These are phyloP conservation scores for Crax fasciolata DNA, from an alignment of 2,797 vertebrate genomes.

Conservation along the genomic window DNA sequence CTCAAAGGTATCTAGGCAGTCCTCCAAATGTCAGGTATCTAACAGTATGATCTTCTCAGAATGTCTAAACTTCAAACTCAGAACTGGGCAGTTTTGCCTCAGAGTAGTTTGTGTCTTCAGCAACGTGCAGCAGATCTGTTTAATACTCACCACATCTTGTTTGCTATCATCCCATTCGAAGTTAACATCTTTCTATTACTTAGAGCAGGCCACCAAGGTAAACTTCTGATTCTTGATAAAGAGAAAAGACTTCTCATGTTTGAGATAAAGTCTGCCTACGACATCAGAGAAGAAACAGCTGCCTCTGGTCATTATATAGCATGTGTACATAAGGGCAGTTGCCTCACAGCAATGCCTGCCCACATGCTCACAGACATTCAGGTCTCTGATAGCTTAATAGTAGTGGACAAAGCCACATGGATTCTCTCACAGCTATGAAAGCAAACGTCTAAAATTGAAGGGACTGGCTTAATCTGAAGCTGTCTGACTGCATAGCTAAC, in stretches of 20 bases:
- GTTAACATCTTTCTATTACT: background rate
- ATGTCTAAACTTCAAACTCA: background rate
- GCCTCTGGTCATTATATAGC: background rate
- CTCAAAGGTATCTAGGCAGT: background rate
- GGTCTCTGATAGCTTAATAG: background rate
- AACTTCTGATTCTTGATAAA: background rate
- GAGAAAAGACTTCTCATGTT: background rate
- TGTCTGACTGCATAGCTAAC: constrained; percentile 55
- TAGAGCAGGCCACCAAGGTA: background rate
- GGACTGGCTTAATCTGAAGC: constrained; percentile 39
- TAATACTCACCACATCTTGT: background rate
- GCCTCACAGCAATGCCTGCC: background rate
- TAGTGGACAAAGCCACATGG: background rate
- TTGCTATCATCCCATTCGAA: background rate
- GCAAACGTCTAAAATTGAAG: constrained; percentile 33
- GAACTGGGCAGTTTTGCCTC: background rate
- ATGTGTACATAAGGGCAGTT: background rate
- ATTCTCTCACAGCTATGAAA: constrained; percentile 55
- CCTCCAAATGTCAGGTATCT: background rate
- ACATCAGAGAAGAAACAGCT: background rate
- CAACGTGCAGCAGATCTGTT: background rate
- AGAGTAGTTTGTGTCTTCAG: background rate
- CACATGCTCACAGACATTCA: background rate
- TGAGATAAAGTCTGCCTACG: background rate
- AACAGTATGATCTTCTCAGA: background rate